Evolutionary conservation across 2,113 vertebrate genomes (phyloP), one percentile per base, ranked within the genome.

Genomic region (Carassius gibelio): DNA sequence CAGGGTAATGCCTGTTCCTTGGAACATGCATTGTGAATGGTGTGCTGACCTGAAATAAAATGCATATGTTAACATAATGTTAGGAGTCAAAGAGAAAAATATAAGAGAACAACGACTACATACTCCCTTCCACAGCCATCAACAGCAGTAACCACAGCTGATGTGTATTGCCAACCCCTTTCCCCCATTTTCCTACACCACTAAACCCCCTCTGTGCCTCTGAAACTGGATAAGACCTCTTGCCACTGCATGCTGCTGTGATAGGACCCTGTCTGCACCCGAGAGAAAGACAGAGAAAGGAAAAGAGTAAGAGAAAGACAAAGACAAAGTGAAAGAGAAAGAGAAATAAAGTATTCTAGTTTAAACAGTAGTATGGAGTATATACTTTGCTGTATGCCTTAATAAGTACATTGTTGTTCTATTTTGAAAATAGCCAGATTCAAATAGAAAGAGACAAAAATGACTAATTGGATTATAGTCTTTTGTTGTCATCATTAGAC

Each of bases 91-190:
- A 81, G 14, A 82, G 7, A 26, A 30, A 21, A 55, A 8, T 19
- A 76, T 74, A 36, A 34, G 36, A 38, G 21, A 55, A 34, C 36
- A 26, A 36, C 4, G 30, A 61, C 75, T 34, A 17, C 48, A 78
- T 30, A 80, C 66, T 82, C 59, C 82, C 48, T 23, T 87, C 83
- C 71, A 36, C 55, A 75, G 84, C 76, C 48, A 19, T 87, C 83
- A 62, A 36, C 55, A 75, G 84, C 76, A 55, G 75, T 72, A 81
- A 87, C 84, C 82, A 88, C 86, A 88, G 74, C 34, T 75, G 30
- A 69, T 62, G 81, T 57, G 64, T 48, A 55, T 68, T 86, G 84
- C 77, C 78, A 85, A 30, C 9, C 50, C 14, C 83, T 72, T 36
- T 72, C 48, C 36, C 21, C 38, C 17, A 52, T 52, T 38, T 61